Evolutionary conservation across 2,888 invertebrate genomes (phyloP), one percentile per base, ranked within the genome.

Genomic region (Teleiodes luculella): DNA sequence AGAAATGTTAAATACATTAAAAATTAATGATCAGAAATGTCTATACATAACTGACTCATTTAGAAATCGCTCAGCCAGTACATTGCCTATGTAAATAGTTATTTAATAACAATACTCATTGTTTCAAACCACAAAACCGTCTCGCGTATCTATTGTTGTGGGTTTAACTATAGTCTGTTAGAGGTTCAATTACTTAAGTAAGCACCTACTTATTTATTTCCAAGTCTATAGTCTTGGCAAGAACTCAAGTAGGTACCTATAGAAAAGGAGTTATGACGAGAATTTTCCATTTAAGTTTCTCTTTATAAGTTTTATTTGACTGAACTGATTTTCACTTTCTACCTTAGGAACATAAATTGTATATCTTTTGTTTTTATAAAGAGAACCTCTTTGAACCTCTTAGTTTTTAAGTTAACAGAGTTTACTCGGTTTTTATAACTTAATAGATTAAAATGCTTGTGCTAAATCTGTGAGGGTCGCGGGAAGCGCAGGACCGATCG

Each of bases 61-160:
- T 24, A 50, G 56, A 50, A 52, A 43, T 43, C 8, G n/a, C 46
- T 54, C 56, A 45, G 31, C 47, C 47, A 18, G 41, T 16, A 18
- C 6, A 24, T 6, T 24, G 3, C 18, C 18, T 41, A 41, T 18
- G 7, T 11, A 41, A 41, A 16, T 18, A 14, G 16, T 18, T 41
- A 41, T 41, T 41, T 41, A 20, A 18, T 41, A 18, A 20, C 39
- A 2, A 41, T 18, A 16, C 39, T 41, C 39, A 41, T 41, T 41
- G 39, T 41, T 11, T 6, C 24, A 11, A 20, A 20, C 39, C 39
- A 18, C 39, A 20, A 6, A 41, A 3, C 18, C 39, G 18, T 20
- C 39, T 41, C 39, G 11, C 18, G 18, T 41, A 2, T 3, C 39
- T 41, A 41, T 41, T 41, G 39, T 41, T 41, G 16, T 18, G 39